Conservation (phyloP, 2,113 vertebrate genomes). For the Ursus arctos region DNA sequence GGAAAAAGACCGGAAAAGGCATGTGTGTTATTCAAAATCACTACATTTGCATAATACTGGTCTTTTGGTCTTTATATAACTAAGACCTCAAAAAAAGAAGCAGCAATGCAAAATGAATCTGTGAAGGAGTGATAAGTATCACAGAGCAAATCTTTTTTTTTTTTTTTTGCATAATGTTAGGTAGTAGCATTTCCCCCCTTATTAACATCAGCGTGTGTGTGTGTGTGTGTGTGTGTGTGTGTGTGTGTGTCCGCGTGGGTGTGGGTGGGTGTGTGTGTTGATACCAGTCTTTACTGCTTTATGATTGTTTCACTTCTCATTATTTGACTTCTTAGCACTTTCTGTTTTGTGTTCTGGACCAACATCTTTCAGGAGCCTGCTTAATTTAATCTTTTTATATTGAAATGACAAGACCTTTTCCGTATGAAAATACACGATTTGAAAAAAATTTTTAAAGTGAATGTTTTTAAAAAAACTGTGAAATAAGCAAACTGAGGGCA, state of each 20-base stretch:
- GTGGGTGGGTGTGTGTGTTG: too few relatives aligned
- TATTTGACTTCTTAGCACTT: background rate
- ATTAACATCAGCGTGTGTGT: background rate
- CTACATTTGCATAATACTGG: constrained; percentile 41
- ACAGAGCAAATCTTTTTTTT: background rate
- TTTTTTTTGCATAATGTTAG: background rate
- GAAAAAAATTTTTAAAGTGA: background rate
- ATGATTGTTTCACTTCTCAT: background rate
- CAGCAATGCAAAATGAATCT: background rate
- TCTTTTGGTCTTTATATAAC: constrained; percentile 30
- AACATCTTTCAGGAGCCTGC: background rate
- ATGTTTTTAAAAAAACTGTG: background rate
- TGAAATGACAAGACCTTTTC: background rate
- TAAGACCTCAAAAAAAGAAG: background rate
- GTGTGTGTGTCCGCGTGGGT: too few relatives aligned
- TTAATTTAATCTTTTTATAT: background rate
- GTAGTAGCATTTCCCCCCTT: background rate
- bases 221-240: background rate
- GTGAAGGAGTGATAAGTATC: background rate
- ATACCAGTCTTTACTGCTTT: background rate
- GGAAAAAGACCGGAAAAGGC: constrained; percentile 52
- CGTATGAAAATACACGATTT: background rate
- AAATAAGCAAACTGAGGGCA: background rate
- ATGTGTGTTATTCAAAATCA: constrained; percentile 56
- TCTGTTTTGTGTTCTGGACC: background rate